phyloP scores from a whole-genome alignment of 2,888 invertebrate species.

The Leucoptera coffeella region DNA sequence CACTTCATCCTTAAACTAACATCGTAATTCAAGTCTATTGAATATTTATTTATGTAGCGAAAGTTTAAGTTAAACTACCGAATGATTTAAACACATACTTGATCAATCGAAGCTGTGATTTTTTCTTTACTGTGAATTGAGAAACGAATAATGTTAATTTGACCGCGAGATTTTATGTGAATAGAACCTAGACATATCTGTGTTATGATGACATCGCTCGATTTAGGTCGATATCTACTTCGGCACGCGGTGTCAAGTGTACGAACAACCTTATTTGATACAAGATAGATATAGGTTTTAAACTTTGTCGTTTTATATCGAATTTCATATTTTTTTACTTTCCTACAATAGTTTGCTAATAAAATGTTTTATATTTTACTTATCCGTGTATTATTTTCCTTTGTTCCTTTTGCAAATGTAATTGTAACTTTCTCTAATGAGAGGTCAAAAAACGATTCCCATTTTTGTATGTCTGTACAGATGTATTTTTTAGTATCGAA shows the following conservation, averaged over 20 bases:
- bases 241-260: neutral
- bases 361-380: slow-evolving; percentile 30
- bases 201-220: too few relatives aligned
- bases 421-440: too few relatives aligned
- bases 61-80: slow-evolving; percentile 31
- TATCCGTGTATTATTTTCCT: too few relatives aligned
- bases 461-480: too few relatives aligned
- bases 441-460: too few relatives aligned
- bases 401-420: too few relatives aligned
- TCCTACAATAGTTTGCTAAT: slow-evolving; percentile 53
- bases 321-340: slow-evolving; percentile 50
- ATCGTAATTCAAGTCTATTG: slow-evolving; percentile 41
- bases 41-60: slow-evolving; percentile 49
- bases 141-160: slow-evolving; percentile 1
- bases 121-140: slow-evolving; percentile 34
- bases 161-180: neutral
- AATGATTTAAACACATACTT: slow-evolving; percentile 24
- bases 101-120: slow-evolving; percentile 53
- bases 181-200: too few relatives aligned
- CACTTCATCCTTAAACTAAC: slow-evolving; percentile 26
- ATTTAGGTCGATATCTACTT: too few relatives aligned
- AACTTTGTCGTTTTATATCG: slow-evolving; percentile 44
- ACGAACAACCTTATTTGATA: too few relatives aligned
- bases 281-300: too few relatives aligned
- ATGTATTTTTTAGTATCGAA: too few relatives aligned